Conservation (phyloP, 1,140 invertebrate genomes). For the Physella acuta region DNA sequence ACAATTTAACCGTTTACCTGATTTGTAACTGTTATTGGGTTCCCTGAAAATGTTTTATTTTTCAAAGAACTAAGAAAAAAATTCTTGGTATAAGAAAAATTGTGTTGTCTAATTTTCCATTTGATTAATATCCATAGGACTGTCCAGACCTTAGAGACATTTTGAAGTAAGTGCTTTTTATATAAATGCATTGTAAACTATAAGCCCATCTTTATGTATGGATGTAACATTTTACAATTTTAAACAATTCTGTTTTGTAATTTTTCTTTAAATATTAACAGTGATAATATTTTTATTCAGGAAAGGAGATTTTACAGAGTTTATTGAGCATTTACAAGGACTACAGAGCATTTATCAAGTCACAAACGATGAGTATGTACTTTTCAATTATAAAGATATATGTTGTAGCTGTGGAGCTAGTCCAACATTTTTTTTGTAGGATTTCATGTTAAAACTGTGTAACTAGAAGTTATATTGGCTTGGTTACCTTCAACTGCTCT, state of each 20-base stretch:
- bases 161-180: constrained; percentile 57
- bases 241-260: no score
- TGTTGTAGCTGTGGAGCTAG: background rate
- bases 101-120: no score
- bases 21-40: no score
- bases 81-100: no score
- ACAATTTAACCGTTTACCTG: no score
- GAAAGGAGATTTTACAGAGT: constrained; percentile 84
- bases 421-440: background rate
- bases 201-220: no score
- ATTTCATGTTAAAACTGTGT: background rate
- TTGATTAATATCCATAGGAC: constrained; percentile 72
- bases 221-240: no score
- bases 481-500: no score
- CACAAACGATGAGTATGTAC: constrained; percentile 88
- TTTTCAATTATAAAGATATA: background rate
- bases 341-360: constrained; percentile 89
- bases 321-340: constrained; percentile 87
- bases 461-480: no score
- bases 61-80: no score
- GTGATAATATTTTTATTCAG: constrained; percentile 26
- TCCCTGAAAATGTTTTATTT: no score
- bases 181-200: no score
- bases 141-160: constrained; percentile 75
- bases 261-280: background rate